phyloP scores from a whole-genome alignment of 2,888 invertebrate genomes.

The Cosmorhoe ocellata region DNA sequence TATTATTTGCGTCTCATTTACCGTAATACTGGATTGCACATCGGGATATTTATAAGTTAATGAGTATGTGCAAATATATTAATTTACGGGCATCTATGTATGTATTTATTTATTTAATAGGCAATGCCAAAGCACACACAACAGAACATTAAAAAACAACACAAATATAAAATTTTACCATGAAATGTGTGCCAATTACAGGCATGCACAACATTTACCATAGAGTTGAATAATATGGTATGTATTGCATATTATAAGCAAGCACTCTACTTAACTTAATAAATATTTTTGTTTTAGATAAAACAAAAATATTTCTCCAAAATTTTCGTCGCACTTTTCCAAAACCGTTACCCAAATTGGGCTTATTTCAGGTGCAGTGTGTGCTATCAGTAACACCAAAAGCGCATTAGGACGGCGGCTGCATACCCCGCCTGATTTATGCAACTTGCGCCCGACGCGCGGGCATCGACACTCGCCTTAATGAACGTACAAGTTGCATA shows the following conservation, averaged over 20 bases:
- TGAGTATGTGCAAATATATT: constrained; percentile 1
- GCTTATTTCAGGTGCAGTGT: constrained; percentile 47
- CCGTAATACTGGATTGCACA: constrained; percentile 20
- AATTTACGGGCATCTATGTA: no score
- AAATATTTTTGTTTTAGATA: no score
- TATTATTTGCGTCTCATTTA: constrained; percentile 36
- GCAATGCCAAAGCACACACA: no score
- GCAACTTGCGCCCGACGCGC: constrained; percentile 67
- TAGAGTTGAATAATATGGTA: no score
- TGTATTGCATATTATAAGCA: no score
- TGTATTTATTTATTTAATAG: no score
- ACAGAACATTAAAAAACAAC: no score
- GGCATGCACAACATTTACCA: no score
- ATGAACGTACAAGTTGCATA: constrained; percentile 76
- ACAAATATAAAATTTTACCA: no score
- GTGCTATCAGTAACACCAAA: constrained; percentile 76
- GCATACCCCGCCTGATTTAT: constrained; percentile 79
- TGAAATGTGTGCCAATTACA: no score
- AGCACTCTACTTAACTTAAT: no score
- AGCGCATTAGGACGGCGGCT: constrained; percentile 76
- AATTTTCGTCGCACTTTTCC: not conserved
- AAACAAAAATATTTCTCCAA: no score
- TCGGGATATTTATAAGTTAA: constrained; percentile 6
- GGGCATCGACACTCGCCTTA: constrained; percentile 73
- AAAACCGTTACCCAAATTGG: constrained; percentile 24